Percentiles rank a stretch among this genome's conserved stretches.
Conservation (phyloP, 2,888 invertebrate genomes). For the Drosophila kokeensis region DNA sequence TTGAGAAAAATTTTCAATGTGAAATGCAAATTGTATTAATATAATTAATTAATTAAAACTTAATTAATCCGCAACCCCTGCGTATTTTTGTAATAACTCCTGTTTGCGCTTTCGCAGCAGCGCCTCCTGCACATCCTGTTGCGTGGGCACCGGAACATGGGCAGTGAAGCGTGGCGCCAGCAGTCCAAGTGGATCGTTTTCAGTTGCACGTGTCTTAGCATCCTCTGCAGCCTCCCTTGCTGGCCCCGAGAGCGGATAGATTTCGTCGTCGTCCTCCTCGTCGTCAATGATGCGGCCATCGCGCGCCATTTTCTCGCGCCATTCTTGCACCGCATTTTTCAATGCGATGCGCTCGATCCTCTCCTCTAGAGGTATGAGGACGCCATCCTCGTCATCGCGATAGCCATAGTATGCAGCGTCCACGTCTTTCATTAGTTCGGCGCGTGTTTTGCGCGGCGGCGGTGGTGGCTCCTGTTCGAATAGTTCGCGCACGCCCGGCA, state of each 20-base stretch:
- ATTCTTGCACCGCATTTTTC: constrained; percentile 88
- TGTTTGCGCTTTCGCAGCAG: constrained; percentile 95
- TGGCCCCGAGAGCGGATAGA: constrained; percentile 83
- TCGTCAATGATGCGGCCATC: constrained; percentile 90
- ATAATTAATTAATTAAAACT: constrained; percentile 2
- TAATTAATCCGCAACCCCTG: constrained; percentile 79
- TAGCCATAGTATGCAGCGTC: constrained; percentile 99
- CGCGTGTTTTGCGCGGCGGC: constrained; percentile 95
- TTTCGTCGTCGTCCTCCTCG: constrained; percentile 88
- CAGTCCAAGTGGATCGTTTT: constrained; percentile 84
- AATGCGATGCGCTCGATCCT: constrained; percentile 91
- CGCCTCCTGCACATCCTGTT: constrained; percentile 97
- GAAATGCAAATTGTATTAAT: constrained; percentile 3
- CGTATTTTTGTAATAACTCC: constrained; percentile 95
- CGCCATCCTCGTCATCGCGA: constrained; percentile 98
- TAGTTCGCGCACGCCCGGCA: constrained; percentile 98
- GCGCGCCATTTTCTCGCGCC: constrained; percentile 88
- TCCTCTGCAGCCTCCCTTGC: constrained; percentile 74
- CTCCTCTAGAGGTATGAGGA: constrained; percentile 94
- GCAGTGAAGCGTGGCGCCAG: constrained; percentile 88
- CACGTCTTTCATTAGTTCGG: constrained; percentile 98
- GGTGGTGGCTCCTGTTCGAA: constrained; percentile 98
- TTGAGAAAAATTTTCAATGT: not conserved
- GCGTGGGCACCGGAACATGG: constrained; percentile 97
- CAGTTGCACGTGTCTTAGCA: constrained; percentile 57